Evolutionary conservation across 2,888 invertebrate genomes (phyloP).

Genomic region (Amblyjoppa proteus): DNA sequence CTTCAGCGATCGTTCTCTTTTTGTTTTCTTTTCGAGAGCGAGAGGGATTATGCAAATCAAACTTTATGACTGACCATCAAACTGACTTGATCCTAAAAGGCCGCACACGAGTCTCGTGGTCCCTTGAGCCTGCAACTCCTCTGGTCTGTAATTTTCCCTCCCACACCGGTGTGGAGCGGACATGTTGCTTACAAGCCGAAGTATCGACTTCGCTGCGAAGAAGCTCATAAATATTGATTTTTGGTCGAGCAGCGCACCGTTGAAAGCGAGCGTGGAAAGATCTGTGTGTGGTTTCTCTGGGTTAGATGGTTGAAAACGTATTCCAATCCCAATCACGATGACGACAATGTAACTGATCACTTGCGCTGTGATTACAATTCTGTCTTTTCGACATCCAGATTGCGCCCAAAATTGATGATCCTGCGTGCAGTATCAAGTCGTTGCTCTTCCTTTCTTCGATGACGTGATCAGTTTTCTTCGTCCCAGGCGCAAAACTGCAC

Average conservation of each 20-base stretch:
- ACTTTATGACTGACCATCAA: conserved; percentile 1
- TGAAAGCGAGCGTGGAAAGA: background rate
- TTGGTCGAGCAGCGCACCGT: background rate
- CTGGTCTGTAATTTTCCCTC: background rate
- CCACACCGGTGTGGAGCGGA: background rate
- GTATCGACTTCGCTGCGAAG: background rate
- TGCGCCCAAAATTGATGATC: background rate
- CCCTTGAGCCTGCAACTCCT: background rate
- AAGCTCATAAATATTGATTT: background rate
- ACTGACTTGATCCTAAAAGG: background rate
- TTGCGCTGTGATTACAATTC: background rate
- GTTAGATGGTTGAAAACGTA: too few relatives aligned
- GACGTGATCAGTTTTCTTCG: conserved; percentile 15
- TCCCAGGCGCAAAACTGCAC: conserved; percentile 23
- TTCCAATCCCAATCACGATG: background rate
- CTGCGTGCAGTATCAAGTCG: background rate
- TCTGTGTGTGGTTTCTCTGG: background rate
- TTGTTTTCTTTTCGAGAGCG: background rate
- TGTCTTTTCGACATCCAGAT: background rate
- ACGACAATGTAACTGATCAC: background rate
- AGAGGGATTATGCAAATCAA: background rate
- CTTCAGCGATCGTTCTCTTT: background rate
- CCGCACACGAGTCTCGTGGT: background rate
- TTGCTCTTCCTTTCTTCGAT: too few relatives aligned
- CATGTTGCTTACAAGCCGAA: background rate